Percentiles rank a stretch among this genome's conserved stretches.
Conservation (phyloP, 2,888 invertebrate genomes). For the Lasioglossum vierecki region DNA sequence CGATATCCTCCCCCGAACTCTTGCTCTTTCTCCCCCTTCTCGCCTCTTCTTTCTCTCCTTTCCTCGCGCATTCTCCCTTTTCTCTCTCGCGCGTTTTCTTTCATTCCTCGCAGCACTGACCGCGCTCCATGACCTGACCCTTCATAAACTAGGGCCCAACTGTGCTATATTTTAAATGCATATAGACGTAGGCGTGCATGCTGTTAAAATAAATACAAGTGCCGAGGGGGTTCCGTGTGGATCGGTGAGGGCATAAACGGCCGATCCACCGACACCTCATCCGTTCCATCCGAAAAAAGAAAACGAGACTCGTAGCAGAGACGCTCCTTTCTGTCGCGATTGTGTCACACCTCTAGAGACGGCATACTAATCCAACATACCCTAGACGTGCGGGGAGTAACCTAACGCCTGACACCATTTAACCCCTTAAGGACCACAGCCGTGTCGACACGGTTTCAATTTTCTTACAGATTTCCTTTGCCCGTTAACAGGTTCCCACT, state of each 20-base stretch:
- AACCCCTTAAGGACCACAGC: neutral
- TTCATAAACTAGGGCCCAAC: slow-evolving; percentile 83
- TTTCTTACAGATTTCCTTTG: neutral
- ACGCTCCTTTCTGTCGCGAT: slow-evolving; percentile 30
- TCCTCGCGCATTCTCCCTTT: slow-evolving; percentile 33
- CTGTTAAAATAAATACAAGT: slow-evolving; percentile 81
- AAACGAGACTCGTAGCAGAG: slow-evolving; percentile 23
- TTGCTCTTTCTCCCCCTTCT: slow-evolving; percentile 37
- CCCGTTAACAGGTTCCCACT: neutral
- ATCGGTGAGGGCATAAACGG: slow-evolving; percentile 76
- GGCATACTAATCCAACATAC: neutral
- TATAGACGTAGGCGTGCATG: slow-evolving; percentile 83
- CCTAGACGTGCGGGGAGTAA: neutral
- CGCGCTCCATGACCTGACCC: slow-evolving; percentile 81
- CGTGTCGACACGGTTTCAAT: neutral
- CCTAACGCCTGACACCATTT: neutral
- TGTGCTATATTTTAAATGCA: slow-evolving; percentile 83
- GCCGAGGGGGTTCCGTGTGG: slow-evolving; percentile 64
- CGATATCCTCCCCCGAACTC: slow-evolving; percentile 55
- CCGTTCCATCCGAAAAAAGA: slow-evolving; percentile 66
- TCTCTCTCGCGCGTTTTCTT: slow-evolving; percentile 60
- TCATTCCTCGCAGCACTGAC: slow-evolving; percentile 67
- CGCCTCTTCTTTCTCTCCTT: slow-evolving; percentile 42
- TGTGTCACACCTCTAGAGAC: slow-evolving; percentile 18
- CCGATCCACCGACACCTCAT: slow-evolving; percentile 78